Evolutionary conservation across 2,888 invertebrate genomes (phyloP).

Genomic region (Tiphia femorata): DNA sequence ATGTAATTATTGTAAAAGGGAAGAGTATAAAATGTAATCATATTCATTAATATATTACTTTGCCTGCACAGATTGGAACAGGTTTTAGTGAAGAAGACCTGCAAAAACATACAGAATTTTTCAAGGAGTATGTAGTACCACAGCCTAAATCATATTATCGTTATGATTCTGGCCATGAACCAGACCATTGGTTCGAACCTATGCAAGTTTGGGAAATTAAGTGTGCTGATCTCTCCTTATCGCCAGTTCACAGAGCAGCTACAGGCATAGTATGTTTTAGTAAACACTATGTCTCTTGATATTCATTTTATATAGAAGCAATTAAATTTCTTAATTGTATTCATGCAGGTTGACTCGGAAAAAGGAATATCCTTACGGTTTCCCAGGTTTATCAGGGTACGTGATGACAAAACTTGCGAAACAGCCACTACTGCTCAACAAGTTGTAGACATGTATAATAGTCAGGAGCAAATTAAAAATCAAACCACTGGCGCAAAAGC

Average conservation of each 20-base stretch:
- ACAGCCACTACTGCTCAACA: constrained; percentile 93
- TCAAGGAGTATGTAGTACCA: constrained; percentile 82
- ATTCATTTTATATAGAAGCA: background rate
- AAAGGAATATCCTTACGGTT: constrained; percentile 96
- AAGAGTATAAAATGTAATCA: background rate
- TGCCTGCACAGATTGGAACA: constrained; percentile 86
- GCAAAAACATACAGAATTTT: constrained; percentile 79
- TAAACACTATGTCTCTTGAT: background rate
- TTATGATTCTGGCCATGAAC: constrained; percentile 79
- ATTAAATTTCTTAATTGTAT: background rate
- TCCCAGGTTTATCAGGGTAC: constrained; percentile 90
- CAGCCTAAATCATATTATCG: constrained; percentile 85
- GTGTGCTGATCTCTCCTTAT: constrained; percentile 96
- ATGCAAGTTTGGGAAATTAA: constrained; percentile 96
- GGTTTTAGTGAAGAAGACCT: constrained; percentile 96
- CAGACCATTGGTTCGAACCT: constrained; percentile 92
- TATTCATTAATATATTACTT: no score
- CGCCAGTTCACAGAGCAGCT: constrained; percentile 93
- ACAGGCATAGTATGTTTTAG: constrained; percentile 78
- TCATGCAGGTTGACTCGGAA: constrained; percentile 79
- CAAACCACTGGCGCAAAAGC: constrained; percentile 66
- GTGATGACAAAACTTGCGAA: constrained; percentile 93
- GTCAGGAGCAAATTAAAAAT: constrained; percentile 91
- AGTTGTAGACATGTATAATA: constrained; percentile 90
- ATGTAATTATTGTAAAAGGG: background rate